Base-by-base conservation (phyloP, 1,140 invertebrate species). In the Melipona quadrifasciata region DNA sequence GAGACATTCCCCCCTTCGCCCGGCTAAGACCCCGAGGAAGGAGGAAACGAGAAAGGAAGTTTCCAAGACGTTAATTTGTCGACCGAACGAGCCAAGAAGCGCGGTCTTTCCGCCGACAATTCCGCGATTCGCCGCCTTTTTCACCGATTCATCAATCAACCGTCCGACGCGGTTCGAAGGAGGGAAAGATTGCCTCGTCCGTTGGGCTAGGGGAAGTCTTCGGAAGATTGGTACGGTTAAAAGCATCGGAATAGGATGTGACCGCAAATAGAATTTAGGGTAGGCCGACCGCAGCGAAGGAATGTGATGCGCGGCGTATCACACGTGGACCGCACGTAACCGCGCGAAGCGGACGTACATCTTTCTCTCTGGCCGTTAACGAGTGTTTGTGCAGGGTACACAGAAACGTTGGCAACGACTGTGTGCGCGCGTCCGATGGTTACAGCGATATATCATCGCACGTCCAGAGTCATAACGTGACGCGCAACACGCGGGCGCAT, bases 391-490 rank as follows among this genome's bases (percentile, higher is more conserved):
- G 51, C 64, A 73, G 53, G 57, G 53, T 55, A 79, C 61, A 53
- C 57, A 34, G 57, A 61, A 4, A 24, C 39, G 64, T 6, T 6
- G n/a, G n/a, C 8, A 57, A 57, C 55, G 55, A 57, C n/a, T 16
- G n/a, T 75, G 67, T 80, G 57, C 51, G 81, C 72, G 82, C 70
- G 78, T 64, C 67, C 72, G 61, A 78, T 79, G 70, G 88, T 80
- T 85, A 79, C 86, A 86, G 87, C 91, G 90, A 93, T 93, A 91
- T 86, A 93, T 93, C 92, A 93, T 90, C 87, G 88, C 89, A 92
- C 91, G 93, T 93, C 92, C 89, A 91, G 89, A 93, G 91, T 92
- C 91, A 93, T 92, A 93, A 92, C 91, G 91, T 91, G 90, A 88
- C 87, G 89, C 83, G 89, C 78, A 91, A 91, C 90, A 90, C 90